Conservation (phyloP, 2,113 vertebrate species). For the Equus quagga region DNA sequence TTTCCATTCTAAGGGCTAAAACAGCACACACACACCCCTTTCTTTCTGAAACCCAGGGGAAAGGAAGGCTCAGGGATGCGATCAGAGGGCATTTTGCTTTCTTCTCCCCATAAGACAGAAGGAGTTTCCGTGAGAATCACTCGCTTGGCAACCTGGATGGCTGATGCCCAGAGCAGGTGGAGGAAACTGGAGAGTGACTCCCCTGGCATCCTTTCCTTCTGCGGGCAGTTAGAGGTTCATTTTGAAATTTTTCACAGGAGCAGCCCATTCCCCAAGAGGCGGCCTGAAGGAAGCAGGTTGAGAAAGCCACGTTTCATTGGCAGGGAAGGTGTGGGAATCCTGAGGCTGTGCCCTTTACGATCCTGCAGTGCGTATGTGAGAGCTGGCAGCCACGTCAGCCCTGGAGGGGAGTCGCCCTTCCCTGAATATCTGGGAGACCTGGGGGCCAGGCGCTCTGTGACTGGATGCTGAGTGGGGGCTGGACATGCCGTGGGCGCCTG, state of each 20-base stretch:
- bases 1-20: background rate
- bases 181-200: fast-evolving
- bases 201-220: too few species aligned
- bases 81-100: background rate
- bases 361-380: background rate
- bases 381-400: background rate
- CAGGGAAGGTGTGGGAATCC: background rate
- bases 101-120: background rate
- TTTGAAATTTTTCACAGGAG: background rate
- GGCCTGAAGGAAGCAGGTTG: background rate
- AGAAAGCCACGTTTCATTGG: background rate
- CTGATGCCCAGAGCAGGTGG: background rate
- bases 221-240: background rate
- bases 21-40: background rate
- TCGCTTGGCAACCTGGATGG: fast-evolving
- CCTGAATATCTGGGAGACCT: background rate
- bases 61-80: fast-evolving
- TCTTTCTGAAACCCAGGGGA: background rate
- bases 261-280: background rate
- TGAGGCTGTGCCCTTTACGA: background rate
- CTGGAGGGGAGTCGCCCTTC: background rate
- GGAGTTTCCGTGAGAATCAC: background rate
- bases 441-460: background rate
- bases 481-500: background rate
- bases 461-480: background rate